Conservation (phyloP, 1,140 invertebrate genomes). For the Apis dorsata region DNA sequence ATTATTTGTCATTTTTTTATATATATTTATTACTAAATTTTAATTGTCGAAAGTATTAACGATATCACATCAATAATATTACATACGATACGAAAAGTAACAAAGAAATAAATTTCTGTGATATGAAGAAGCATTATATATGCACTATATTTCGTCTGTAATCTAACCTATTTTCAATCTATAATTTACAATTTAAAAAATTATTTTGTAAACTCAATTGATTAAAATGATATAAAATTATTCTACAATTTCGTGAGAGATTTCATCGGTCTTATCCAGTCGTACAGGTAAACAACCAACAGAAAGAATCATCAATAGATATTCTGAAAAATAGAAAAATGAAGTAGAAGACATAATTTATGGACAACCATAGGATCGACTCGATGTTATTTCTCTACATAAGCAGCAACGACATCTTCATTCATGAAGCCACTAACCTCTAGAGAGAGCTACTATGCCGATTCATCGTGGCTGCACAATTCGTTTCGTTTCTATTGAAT, state of each 20-base stretch:
- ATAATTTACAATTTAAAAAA: neutral
- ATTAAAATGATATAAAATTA: too few relatives aligned
- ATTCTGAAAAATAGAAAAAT: neutral
- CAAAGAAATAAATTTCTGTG: too few relatives aligned
- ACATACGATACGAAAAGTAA: too few relatives aligned
- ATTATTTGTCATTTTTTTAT: too few relatives aligned
- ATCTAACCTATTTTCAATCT: too few relatives aligned
- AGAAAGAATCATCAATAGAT: neutral
- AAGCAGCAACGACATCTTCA: conserved; percentile 45
- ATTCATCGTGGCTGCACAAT: conserved; percentile 57
- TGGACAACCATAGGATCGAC: conserved; percentile 33
- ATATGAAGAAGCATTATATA: too few relatives aligned
- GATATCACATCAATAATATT: too few relatives aligned
- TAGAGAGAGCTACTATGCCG: conserved; percentile 2
- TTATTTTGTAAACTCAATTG: neutral
- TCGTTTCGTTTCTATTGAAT: conserved; percentile 49
- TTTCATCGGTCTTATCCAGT: neutral
- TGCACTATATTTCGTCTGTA: too few relatives aligned
- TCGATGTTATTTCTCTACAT: conserved; percentile 41
- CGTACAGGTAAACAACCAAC: conserved; percentile 16
- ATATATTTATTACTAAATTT: too few relatives aligned
- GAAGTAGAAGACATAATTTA: conserved; percentile 27
- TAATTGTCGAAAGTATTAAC: too few relatives aligned
- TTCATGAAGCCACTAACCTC: conserved; percentile 31
- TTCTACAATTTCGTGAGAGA: neutral